Percentiles rank a stretch among this genome's conserved stretches.
These are phyloP conservation scores for Tetraneura akinire DNA, from an alignment of 1,140 invertebrate species.

Conservation along the genomic window DNA sequence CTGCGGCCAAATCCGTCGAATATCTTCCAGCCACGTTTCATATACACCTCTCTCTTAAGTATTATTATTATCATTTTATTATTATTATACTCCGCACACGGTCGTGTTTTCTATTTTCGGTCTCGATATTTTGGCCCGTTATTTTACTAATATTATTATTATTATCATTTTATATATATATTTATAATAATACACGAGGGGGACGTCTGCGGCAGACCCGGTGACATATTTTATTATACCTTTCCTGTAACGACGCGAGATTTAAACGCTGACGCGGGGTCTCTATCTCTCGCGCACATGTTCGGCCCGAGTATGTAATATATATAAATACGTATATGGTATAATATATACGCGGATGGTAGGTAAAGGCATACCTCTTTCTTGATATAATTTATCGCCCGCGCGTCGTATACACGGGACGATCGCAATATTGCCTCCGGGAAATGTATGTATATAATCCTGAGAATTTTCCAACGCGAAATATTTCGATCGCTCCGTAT, in stretches of 20 bases:
- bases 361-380: too few relatives aligned
- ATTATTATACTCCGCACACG: background rate
- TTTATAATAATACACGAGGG: background rate
- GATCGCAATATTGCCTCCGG: too few relatives aligned
- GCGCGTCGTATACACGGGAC: too few relatives aligned
- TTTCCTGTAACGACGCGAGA: conserved; percentile 28
- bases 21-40: background rate
- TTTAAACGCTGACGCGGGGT: conserved; percentile 17
- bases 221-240: conserved; percentile 17
- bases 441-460: too few relatives aligned
- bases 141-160: conserved; percentile 9
- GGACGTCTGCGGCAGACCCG: conserved; percentile 30
- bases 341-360: too few relatives aligned
- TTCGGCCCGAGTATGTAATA: background rate
- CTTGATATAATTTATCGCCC: too few relatives aligned
- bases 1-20: background rate
- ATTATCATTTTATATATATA: too few relatives aligned
- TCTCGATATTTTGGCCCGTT: background rate
- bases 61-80: too few relatives aligned
- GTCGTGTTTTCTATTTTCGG: conserved; percentile 36
- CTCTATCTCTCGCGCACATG: background rate
- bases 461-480: too few relatives aligned
- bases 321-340: background rate
- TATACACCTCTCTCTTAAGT: too few relatives aligned
- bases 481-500: too few relatives aligned